Conservation (phyloP, 1,140 invertebrate species). For the Harlomillsia oculata region DNA sequence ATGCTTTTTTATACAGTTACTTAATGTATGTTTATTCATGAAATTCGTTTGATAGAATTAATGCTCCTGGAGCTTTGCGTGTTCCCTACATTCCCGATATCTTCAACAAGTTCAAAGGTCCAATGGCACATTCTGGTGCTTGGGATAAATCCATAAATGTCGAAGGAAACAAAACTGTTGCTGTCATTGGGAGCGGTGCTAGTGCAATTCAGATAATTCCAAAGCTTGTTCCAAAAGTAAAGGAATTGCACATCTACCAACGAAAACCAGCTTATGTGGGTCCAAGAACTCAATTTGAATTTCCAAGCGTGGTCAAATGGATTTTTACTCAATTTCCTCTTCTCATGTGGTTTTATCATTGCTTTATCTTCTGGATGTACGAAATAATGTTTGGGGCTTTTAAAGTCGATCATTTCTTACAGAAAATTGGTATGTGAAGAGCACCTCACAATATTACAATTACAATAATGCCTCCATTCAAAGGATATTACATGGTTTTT, state of each 20-base stretch:
- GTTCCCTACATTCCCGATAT: slow-evolving; percentile 15
- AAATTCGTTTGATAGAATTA: slow-evolving; percentile 11
- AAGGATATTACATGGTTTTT: background rate
- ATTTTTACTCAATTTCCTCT: slow-evolving; percentile 6
- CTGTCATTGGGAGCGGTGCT: slow-evolving; percentile 24
- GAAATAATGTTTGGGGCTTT: background rate
- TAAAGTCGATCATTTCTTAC: background rate
- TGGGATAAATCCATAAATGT: slow-evolving; percentile 22
- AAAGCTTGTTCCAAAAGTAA: slow-evolving; percentile 16
- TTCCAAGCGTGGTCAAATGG: background rate
- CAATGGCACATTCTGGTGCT: slow-evolving; percentile 7
- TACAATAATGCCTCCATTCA: background rate
- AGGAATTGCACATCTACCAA: slow-evolving; percentile 22
- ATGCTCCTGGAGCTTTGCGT: slow-evolving; percentile 12
- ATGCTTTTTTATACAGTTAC: background rate
- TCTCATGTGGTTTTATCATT: slow-evolving; percentile 1
- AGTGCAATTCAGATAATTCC: slow-evolving; percentile 30
- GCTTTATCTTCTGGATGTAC: background rate
- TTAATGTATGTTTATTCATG: background rate
- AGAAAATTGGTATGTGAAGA: background rate
- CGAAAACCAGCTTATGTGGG: slow-evolving; percentile 21
- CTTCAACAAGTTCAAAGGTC: slow-evolving; percentile 18
- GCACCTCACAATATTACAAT: background rate
- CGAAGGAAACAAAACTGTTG: slow-evolving; percentile 20
- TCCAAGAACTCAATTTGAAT: slow-evolving; percentile 8